phyloP scores from a whole-genome alignment of 2,797 vertebrate genomes.

The Chaenodraco wilsoni region DNA sequence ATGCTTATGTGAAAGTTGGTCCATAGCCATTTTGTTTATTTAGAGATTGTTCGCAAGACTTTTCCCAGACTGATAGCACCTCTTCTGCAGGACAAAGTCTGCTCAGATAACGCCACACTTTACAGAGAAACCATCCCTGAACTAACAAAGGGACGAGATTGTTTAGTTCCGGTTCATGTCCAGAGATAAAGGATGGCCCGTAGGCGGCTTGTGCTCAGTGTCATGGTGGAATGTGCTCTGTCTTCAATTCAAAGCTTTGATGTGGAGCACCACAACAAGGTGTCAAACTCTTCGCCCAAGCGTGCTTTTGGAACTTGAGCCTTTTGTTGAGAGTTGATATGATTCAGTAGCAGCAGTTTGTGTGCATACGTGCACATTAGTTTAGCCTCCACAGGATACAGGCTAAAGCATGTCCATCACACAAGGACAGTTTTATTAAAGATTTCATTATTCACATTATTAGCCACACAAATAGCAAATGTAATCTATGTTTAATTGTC shows the following conservation, averaged over 20 bases:
- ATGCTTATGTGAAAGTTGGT: background rate
- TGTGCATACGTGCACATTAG: slow-evolving; percentile 15
- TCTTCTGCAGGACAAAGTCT: slow-evolving; percentile 43
- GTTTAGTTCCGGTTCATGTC: slow-evolving; percentile 27
- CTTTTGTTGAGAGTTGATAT: background rate
- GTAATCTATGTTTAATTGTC: background rate
- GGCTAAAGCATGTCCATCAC: background rate
- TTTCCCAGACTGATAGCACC: background rate
- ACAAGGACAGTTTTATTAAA: background rate
- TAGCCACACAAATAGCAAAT: background rate
- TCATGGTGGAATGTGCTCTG: slow-evolving; percentile 49
- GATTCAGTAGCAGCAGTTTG: slow-evolving; percentile 15
- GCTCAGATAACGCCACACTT: slow-evolving; percentile 27
- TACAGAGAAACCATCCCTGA: slow-evolving; percentile 34
- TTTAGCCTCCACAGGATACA: slow-evolving; percentile 13
- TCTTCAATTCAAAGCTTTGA: slow-evolving; percentile 33
- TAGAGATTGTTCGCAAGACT: slow-evolving; percentile 1
- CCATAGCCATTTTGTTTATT: background rate
- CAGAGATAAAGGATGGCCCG: slow-evolving; percentile 1
- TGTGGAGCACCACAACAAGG: slow-evolving; percentile 5
- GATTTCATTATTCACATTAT: background rate
- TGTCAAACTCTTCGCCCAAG: slow-evolving; percentile 1
- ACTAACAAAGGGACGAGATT: slow-evolving; percentile 17
- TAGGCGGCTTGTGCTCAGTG: slow-evolving; percentile 13
- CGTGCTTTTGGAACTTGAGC: slow-evolving; percentile 34